Evolutionary conservation across 2,113 vertebrate genomes (phyloP).

Genomic region (Albula goreensis): DNA sequence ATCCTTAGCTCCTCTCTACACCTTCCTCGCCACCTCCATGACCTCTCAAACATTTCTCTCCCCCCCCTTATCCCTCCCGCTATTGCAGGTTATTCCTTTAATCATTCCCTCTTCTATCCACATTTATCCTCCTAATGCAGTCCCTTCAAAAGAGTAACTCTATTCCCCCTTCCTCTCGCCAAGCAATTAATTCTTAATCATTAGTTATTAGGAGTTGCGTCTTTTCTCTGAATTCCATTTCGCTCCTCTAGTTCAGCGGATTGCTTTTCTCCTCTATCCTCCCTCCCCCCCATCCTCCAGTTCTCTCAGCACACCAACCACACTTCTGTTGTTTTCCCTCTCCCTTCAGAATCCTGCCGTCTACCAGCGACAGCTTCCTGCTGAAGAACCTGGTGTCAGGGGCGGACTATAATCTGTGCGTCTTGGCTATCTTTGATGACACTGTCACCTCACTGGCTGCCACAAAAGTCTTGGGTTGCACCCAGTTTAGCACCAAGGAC

Average conservation of each 20-base stretch:
- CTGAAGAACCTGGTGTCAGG: conserved; percentile 84
- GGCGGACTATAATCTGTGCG: conserved; percentile 84
- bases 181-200: conserved; percentile 22
- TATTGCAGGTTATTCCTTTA: neutral
- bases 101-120: conserved; percentile 26
- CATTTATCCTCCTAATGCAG: conserved; percentile 9
- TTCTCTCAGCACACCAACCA: neutral
- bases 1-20: neutral
- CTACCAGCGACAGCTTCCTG: conserved; percentile 79
- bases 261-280: neutral
- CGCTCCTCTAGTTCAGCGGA: neutral
- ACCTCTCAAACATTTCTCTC: neutral
- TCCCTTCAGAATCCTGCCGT: conserved; percentile 76
- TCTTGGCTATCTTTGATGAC: conserved; percentile 85
- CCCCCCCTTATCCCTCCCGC: neutral
- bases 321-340: neutral
- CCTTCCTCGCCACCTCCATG: neutral
- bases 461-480: conserved; percentile 82
- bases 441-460: conserved; percentile 77
- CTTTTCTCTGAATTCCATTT: conserved; percentile 2
- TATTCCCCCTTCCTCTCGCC: conserved; percentile 22
- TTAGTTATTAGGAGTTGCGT: conserved; percentile 4
- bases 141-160: conserved; percentile 24
- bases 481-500: conserved; percentile 82
- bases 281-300: conserved; percentile 13